Percentiles rank a stretch among this genome's conserved stretches.
Evolutionary conservation across 2,888 invertebrate genomes (phyloP).

Genomic region (Chloroclysta siterata): DNA sequence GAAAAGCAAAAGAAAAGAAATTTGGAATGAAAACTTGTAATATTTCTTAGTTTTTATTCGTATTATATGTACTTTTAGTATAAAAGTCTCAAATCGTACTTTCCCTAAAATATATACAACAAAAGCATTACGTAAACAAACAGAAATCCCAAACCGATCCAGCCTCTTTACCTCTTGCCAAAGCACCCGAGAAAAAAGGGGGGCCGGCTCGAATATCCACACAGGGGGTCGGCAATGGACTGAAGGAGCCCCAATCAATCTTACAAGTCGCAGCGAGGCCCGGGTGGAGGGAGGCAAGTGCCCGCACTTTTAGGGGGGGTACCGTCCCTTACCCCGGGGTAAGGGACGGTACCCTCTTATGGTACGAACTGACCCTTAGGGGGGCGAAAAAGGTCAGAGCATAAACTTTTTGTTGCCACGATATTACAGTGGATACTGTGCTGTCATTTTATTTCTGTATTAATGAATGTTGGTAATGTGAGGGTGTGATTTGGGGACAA

Average conservation of each 20-base stretch:
- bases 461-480: slow-evolving; percentile 39
- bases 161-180: slow-evolving; percentile 63
- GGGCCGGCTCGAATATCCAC: slow-evolving; percentile 78
- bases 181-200: slow-evolving; percentile 78
- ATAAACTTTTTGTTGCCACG: slow-evolving; percentile 71
- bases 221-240: slow-evolving; percentile 81
- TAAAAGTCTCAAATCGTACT: too few relatives aligned
- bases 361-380: slow-evolving; percentile 76
- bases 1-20: too few relatives aligned
- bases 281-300: slow-evolving; percentile 56
- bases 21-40: too few relatives aligned
- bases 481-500: slow-evolving; percentile 30
- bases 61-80: too few relatives aligned
- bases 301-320: slow-evolving; percentile 60
- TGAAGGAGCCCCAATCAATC: slow-evolving; percentile 86
- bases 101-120: too few relatives aligned
- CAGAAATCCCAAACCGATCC: slow-evolving; percentile 52
- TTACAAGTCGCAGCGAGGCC: slow-evolving; percentile 79
- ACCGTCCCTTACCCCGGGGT: too few relatives aligned
- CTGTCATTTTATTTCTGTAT: slow-evolving; percentile 45
- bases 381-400: slow-evolving; percentile 72
- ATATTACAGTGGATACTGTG: slow-evolving; percentile 50
- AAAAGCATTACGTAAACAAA: slow-evolving; percentile 7
- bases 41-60: too few relatives aligned
- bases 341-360: slow-evolving; percentile 82